Evolutionary conservation across 2,888 invertebrate genomes (phyloP).

Genomic region (Caenorhabditis virilis): DNA sequence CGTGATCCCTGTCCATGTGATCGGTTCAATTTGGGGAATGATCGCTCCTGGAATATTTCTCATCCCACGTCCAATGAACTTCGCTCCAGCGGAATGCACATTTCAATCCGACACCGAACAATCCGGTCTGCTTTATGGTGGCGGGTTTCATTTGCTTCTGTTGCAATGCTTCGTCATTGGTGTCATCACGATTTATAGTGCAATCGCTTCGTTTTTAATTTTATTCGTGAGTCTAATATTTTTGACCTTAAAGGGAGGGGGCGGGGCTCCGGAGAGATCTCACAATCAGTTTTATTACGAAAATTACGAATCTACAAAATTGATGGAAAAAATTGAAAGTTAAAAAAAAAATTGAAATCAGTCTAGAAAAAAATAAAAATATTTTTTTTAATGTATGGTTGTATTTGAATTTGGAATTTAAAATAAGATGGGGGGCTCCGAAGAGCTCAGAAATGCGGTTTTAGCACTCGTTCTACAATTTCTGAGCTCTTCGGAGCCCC

Average conservation of each 20-base stretch:
- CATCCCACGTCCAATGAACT: slow-evolving; percentile 39
- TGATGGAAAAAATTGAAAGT: background rate
- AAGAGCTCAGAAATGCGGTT: no score
- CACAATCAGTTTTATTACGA: no score
- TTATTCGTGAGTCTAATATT: slow-evolving; percentile 28
- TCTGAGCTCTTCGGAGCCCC: no score
- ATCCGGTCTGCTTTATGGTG: slow-evolving; percentile 37
- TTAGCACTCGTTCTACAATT: no score
- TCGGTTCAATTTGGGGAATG: slow-evolving; percentile 65
- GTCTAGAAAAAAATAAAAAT: no score
- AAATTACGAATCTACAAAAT: no score
- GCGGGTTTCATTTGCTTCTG: slow-evolving; percentile 25
- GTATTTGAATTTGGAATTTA: no score
- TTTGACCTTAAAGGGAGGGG: background rate
- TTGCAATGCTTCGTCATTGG: slow-evolving; percentile 26
- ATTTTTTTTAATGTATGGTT: no score
- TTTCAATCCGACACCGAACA: slow-evolving; percentile 16
- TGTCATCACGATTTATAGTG: slow-evolving; percentile 28
- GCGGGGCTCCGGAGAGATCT: no score
- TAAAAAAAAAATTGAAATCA: no score
- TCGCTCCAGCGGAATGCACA: slow-evolving; percentile 21
- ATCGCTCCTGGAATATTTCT: slow-evolving; percentile 60
- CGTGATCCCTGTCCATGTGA: slow-evolving; percentile 62
- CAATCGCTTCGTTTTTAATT: slow-evolving; percentile 34
- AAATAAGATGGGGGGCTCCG: no score